Conservation (phyloP, 2,113 vertebrate genomes). For the Paramisgurnus dabryanus region DNA sequence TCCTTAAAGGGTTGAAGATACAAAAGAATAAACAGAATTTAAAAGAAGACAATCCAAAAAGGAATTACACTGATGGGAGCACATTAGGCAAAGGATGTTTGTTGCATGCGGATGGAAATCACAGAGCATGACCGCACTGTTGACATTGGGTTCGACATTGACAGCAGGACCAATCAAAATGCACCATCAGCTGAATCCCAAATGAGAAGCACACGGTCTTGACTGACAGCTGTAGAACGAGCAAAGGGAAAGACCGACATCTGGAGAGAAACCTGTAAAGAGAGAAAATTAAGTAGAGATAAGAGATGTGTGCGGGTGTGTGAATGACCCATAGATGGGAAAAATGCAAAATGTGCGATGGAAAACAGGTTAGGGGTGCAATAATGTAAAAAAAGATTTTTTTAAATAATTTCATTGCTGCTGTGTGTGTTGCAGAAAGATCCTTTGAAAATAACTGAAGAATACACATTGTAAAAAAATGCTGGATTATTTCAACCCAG, state of each 20-base stretch:
- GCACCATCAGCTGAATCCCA: conserved; percentile 36
- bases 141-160: conserved; percentile 42
- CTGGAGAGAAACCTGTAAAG: conserved; percentile 3
- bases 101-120: conserved; percentile 16
- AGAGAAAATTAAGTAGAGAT: conserved; percentile 24
- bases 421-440: neutral
- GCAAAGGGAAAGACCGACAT: conserved; percentile 11
- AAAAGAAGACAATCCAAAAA: conserved; percentile 1
- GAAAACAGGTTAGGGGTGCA: neutral
- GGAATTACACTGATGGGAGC: neutral
- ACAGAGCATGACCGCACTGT: conserved; percentile 10
- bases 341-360: neutral
- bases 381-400: conserved; percentile 15
- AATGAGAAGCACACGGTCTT: conserved; percentile 30
- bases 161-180: conserved; percentile 37
- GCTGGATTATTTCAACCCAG: too few species aligned
- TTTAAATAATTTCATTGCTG: neutral
- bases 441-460: conserved; percentile 1
- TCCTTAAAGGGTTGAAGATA: neutral
- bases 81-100: conserved; percentile 15
- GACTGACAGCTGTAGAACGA: conserved; percentile 31
- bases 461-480: too few species aligned
- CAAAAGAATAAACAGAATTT: neutral
- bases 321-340: neutral
- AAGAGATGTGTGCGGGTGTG: conserved; percentile 10